These are phyloP conservation scores for Agelastica alni DNA, from an alignment of 2,888 invertebrate genomes.

Conservation along the genomic window DNA sequence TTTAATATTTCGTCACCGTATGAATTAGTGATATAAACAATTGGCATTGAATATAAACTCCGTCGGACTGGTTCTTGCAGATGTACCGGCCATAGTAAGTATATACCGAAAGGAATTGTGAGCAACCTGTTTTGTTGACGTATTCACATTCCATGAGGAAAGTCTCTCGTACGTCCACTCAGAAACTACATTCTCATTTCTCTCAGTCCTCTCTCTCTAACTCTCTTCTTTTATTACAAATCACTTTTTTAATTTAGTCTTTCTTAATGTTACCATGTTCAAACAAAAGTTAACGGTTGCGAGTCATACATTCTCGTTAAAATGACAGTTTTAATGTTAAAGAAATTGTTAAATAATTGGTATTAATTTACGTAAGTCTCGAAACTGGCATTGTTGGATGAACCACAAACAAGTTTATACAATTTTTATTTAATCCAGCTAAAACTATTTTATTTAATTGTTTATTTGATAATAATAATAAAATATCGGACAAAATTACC, in stretches of 20 bases:
- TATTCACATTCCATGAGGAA: conserved; percentile 38
- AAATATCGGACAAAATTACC: no score
- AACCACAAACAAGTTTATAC: no score
- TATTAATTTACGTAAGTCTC: no score
- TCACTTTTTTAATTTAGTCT: neutral
- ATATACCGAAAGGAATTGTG: conserved; percentile 28
- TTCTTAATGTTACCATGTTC: neutral
- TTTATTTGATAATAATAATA: no score
- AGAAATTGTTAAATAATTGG: no score
- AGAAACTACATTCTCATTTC: conserved; percentile 6
- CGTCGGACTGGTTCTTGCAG: conserved; percentile 36
- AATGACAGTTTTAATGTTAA: no score
- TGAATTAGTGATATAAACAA: conserved; percentile 34
- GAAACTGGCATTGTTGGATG: no score
- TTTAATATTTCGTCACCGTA: conserved; percentile 34
- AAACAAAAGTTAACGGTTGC: neutral
- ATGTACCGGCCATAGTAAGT: conserved; percentile 15
- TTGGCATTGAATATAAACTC: conserved; percentile 30
- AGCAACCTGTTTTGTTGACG: conserved; percentile 38
- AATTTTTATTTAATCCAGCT: no score
- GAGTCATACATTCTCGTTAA: conserved; percentile 1
- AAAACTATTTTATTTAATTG: no score
- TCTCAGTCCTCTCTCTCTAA: conserved; percentile 7
- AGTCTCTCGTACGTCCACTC: conserved; percentile 24
- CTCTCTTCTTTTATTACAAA: conserved; percentile 10